Base-by-base conservation (phyloP, 1,140 invertebrate species). In the Apis laboriosa region DNA sequence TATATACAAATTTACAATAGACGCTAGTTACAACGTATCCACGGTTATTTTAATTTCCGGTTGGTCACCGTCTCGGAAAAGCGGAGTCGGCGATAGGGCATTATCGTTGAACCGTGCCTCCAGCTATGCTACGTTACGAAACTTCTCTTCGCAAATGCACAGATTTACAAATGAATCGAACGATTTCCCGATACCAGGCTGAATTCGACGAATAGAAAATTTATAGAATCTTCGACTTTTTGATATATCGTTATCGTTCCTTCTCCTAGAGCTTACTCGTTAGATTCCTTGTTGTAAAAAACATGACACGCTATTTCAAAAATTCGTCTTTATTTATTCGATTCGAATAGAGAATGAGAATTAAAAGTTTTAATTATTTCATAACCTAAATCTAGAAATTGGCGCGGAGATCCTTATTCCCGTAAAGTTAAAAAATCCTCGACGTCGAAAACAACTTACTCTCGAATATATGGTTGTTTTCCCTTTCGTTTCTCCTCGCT, bases 231-330 rank as follows among this genome's bases (percentile, higher is more conserved):
- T 64, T 24, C 55, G 76, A 34, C 61, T 70, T 82, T 86, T 86
- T 87, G 84, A 86, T 43, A 74, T 58, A 72, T 84, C 77, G 83
- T 87, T 88, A 88, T 84, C 61, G 86, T 79, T 53, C 71, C 66
- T 28, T 28, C 28, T 28, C 28, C 28, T 28, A 3, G 3, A 0
- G 2, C 34, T 34, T 34, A 34, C 3, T 34, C 28, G 2, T 34
- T 34, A 34, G 3, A 34, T 34, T 34, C 0, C 34, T 34, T 34
- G 34, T 34, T 34, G 3, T 34, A 34, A 2, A 34, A 34, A 34
- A 34, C 2, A 2, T 3, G 34, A 34, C 34, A 34, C 2, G 2
- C 34, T 34, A 34, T 34, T 34, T 34, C 2, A 34, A 3, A 34
- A 34, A 34, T 34, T 28, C 28, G 28, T 28, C 28, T 28, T 28